Base-by-base conservation (phyloP, 2,888 invertebrate species). In the Apodemia hepburni region DNA sequence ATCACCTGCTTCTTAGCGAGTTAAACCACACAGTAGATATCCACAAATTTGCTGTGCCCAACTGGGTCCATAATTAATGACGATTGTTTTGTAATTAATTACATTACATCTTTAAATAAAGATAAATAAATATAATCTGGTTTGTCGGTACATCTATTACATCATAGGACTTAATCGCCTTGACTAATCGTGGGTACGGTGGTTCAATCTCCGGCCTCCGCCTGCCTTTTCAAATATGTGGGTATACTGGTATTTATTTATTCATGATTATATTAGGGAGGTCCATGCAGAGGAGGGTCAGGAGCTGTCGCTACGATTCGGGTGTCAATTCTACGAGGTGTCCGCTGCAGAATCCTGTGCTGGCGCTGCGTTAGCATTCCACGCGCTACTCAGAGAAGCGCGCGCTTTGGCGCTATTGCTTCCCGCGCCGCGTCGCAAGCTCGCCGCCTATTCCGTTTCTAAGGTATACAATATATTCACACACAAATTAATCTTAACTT, bases 301-400 rank as follows among this genome's bases (percentile, higher is more conserved):
- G 75, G 96, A 96, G 82, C 80, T 96, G 68, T 95, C 95, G 33
- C 85, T 96, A 71, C 93, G 94, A 69, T 95, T 94, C 80, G 94
- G 95, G 58, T 95, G 95, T 75, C 95, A 95, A 77, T 96, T 95
- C 82, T 95, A 95, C 84, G 95, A 95, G 82, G 94, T 95, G 65
- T 96, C 96, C 62, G 96, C 96, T 12, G 96, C 96, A 38, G 96
- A 96, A 83, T 96, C 95, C 73, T 94, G 94, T 73, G 95, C 96
- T 0, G 96, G 96, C 65, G 96, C 96, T 0, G 95, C 96, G 38
- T 87, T 96, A 65, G 96, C 96, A 58, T 96, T 97, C 85, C 95
- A 95, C 77, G 95, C 95, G 22, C 85, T 96, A 62, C 85, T 96
- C 58, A 85, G 95, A 59, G 96, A 96, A 81, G 95, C 96, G 15